Conservation (phyloP, 2,113 vertebrate genomes). For the Vulpes lagopus region DNA sequence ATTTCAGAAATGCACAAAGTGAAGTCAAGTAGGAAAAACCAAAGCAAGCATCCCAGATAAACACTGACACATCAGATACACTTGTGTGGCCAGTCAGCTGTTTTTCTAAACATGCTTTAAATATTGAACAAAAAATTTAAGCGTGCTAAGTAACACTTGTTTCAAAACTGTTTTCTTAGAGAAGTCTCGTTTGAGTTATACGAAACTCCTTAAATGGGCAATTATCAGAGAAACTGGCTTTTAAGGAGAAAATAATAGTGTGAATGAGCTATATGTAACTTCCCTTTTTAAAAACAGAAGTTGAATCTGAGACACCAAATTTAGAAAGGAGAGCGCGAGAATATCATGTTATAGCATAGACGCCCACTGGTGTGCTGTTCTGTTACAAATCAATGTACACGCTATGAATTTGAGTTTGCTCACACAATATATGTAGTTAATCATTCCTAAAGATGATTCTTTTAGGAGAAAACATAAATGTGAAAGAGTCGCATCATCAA, state of each 20-base stretch:
- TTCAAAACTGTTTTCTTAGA: slow-evolving; percentile 69
- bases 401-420: slow-evolving; percentile 76
- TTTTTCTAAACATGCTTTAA: slow-evolving; percentile 33
- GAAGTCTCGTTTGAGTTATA: slow-evolving; percentile 63
- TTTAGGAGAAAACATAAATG: slow-evolving; percentile 49
- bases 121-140: slow-evolving; percentile 53
- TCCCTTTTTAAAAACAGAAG: slow-evolving; percentile 81
- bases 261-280: slow-evolving; percentile 77
- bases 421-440: slow-evolving; percentile 63
- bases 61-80: slow-evolving; percentile 8
- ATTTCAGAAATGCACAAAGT: slow-evolving; percentile 51
- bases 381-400: slow-evolving; percentile 78
- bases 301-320: slow-evolving; percentile 84
- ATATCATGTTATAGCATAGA: slow-evolving; percentile 81
- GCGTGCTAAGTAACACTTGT: slow-evolving; percentile 52
- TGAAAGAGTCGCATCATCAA: slow-evolving; percentile 34
- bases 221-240: slow-evolving; percentile 76
- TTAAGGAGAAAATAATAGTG: slow-evolving; percentile 78
- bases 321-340: slow-evolving; percentile 82
- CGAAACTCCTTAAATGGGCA: slow-evolving; percentile 74
- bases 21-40: slow-evolving; percentile 29
- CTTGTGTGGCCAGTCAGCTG: neutral
- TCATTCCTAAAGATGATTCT: slow-evolving; percentile 50
- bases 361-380: slow-evolving; percentile 84
- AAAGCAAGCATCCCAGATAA: slow-evolving; percentile 36